Evolutionary conservation across 30 jellyfish, hydroid and myxozoan species (phyloP).

Genomic region (Morbakka virulenta): DNA sequence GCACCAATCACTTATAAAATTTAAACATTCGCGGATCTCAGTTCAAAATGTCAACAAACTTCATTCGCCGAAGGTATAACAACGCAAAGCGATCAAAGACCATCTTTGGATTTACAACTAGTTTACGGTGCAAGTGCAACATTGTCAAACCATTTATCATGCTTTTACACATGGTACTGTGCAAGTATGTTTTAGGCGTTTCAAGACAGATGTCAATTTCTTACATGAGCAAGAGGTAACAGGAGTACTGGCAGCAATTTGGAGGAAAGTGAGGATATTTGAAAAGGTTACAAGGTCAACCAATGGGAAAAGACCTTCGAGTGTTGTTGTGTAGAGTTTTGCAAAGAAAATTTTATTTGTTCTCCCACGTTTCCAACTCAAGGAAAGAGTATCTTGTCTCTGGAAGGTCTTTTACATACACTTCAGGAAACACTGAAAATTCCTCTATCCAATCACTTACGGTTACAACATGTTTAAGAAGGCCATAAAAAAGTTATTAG

Average conservation of each 20-base stretch:
- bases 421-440: background rate
- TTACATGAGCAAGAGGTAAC: conserved; percentile 60
- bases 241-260: conserved; percentile 52
- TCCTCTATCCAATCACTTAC: background rate
- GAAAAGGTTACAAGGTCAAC: conserved; percentile 32
- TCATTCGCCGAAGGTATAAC: background rate
- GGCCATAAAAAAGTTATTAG: background rate
- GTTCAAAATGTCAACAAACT: background rate
- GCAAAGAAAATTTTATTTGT: background rate
- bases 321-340: conserved; percentile 31
- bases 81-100: background rate
- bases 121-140: background rate
- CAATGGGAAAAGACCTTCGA: conserved; percentile 37
- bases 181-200: conserved; percentile 29
- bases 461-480: background rate
- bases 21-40: no score
- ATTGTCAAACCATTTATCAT: background rate
- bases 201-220: conserved; percentile 21
- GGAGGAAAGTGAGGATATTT: conserved; percentile 28
- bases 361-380: conserved; percentile 11
- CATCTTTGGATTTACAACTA: background rate
- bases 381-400: background rate
- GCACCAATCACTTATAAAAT: no score
- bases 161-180: conserved; percentile 13
- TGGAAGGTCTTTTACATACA: background rate